Evolutionary conservation across 2,113 vertebrate species (phyloP), one percentile per base, ranked within the genome.

Genomic region (Lasiurus cinereus): DNA sequence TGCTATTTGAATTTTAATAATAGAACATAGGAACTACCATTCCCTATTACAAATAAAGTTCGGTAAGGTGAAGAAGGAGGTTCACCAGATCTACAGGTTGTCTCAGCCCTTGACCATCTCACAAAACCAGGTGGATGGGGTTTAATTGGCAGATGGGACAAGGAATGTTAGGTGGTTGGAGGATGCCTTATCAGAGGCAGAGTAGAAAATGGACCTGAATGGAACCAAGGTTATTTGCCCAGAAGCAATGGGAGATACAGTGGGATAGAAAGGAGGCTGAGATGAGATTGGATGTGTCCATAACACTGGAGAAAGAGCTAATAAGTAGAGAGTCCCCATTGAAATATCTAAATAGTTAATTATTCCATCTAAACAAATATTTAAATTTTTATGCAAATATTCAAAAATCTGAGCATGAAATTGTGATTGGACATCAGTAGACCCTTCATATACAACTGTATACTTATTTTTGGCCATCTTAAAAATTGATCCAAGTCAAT

Each of bases 401-500:
- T 94, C 76, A 36, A 54, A 91, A 69, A 50, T 90, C 16, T 62
- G 39, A 84, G 78, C 19, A 80, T 95, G 13, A 48, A 31, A 90
- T 73, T 76, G 15, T 89, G 66, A 77, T 16, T 80, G 15, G 15
- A 27, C 39, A 72, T 76, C 33, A 89, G 6, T 54, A 92, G 66
- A 67, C 66, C 83, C 33, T 66, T 88, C 36, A 88, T 70, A 39
- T n/a, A n/a, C n/a, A n/a, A n/a, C n/a, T n/a, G 74, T 79, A 86
- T 10, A 33, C 21, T 83, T 93, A 67, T 74, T 29, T 27, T 77
- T 50, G 24, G 16, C 36, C 48, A 64, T 88, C 59, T 77, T 84
- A 95, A 95, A 96, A 89, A 78, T 84, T 43, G 46, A 96, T 94
- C 77, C 36, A 94, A 87, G 85, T 93, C 72, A 31, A 24, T 92